Base-by-base conservation (phyloP, 2,113 vertebrate genomes). In the Epinephelus lanceolatus region DNA sequence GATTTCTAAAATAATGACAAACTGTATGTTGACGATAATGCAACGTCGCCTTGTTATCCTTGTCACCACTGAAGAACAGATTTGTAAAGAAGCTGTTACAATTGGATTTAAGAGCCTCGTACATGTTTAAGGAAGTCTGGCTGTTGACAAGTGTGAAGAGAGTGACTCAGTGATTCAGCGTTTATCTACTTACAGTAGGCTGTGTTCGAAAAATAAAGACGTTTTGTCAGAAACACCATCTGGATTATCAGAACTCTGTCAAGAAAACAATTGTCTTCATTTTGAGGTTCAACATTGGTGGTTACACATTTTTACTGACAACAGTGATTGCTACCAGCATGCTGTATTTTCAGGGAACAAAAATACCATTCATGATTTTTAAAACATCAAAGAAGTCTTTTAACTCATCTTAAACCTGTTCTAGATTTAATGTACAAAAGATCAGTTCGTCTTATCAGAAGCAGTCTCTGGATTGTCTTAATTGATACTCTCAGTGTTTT, bases 401-500 rank as follows among this genome's bases (percentile, higher is more conserved):
- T 6, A 76, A 56, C 49, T 57, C 42, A 17, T 70, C 12, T 55
- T 55, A 49, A 67, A 42, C 18, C 21, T 40, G 52, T 60, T 60
- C 6, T 15, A 23, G 3, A 65, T 51, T 78, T 60, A 55, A 33
- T 27, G 52, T 25, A 77, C 17, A 12, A 66, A 52, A 25, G 13
- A 78, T 21, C 8, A 62, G 42, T 11, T 52, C 19, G 19, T 11
- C 42, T 25, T 11, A 60, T 53, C 55, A 30, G 55, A 53, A 71
- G 8, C 74, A 45, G 53, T 40, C 37, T 23, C 25, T 52, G 3
- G 0, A 14, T 47, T 69, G 14, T 56, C 15, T 40, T 85, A 60
- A 81, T 83, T 85, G 66, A 66, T 21, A 40, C 67, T 80, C 78
- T 73, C 69, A 37, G 11, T 59, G 17, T 57, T 72, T 65, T 40